Percentiles rank a stretch among this genome's conserved stretches.
These are phyloP conservation scores for Agrochola macilenta DNA, from an alignment of 2,888 invertebrate species.

Conservation along the genomic window DNA sequence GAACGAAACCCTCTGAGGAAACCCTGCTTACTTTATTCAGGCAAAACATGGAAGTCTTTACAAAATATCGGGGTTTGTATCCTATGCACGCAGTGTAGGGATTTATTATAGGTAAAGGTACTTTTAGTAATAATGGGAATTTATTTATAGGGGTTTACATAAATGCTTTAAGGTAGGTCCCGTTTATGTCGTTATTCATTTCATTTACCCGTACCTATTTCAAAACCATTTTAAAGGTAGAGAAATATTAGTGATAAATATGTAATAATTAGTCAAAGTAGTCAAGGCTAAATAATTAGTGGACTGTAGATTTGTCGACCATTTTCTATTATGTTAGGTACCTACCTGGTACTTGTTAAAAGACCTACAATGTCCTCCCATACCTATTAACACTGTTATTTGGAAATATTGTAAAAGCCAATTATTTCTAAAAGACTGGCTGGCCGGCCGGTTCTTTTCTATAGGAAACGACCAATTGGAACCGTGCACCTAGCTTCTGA, in stretches of 20 bases:
- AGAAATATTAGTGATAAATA: not conserved
- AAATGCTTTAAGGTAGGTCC: not conserved
- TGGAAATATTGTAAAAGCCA: too few relatives aligned
- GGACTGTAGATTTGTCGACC: too few relatives aligned
- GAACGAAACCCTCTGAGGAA: conserved; percentile 22
- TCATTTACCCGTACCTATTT: not conserved
- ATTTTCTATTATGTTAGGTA: too few relatives aligned
- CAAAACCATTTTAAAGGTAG: not conserved
- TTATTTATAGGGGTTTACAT: not conserved
- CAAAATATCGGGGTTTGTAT: conserved; percentile 28
- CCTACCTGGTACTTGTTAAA: too few relatives aligned
- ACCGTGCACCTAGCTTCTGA: too few relatives aligned
- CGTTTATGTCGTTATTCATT: not conserved
- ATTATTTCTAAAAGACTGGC: too few relatives aligned
- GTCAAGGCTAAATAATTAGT: not conserved
- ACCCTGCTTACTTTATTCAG: conserved; percentile 44
- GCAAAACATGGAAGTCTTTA: conserved; percentile 31
- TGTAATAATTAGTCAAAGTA: not conserved
- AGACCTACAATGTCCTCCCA: too few relatives aligned
- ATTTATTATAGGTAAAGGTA: conserved; percentile 33
- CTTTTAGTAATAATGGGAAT: conserved; percentile 14
- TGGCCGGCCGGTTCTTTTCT: too few relatives aligned
- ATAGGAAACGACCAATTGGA: too few relatives aligned
- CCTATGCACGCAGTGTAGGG: conserved; percentile 6
- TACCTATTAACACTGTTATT: too few relatives aligned